Evolutionary conservation across 2,888 invertebrate genomes (phyloP), one percentile per base, ranked within the genome.

Genomic region (Megamerina dolium): DNA sequence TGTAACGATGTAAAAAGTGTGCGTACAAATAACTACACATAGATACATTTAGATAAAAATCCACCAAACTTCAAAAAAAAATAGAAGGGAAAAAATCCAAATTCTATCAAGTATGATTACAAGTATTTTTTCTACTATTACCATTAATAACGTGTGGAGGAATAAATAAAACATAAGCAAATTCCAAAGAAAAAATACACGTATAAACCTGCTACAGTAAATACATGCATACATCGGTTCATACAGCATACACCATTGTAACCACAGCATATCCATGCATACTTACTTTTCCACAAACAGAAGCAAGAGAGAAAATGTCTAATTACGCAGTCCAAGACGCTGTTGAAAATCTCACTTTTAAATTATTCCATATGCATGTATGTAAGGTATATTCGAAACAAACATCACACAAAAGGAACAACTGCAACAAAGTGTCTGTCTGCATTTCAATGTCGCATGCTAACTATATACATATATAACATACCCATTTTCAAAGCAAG

Each of bases 321-420:
- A 40, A 45, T 41, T 43, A 35, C 40, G 43, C 52, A 59, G 61
- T 55, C 29, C 58, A 35, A 49, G n/a, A 51, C 51, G 53, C 53
- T 60, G 59, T 58, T 60, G 62, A 66, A 61, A 63, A 58, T 63
- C 61, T 61, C 64, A 65, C 62, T 64, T 64, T 59, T 58, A 54
- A 64, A 62, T 65, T 63, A 65, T 34, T 41, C 23, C 33, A 58
- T n/a, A n/a, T n/a, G n/a, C n/a, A n/a, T n/a, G n/a, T n/a, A n/a
- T n/a, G n/a, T n/a, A n/a, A n/a, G n/a, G n/a, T n/a, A n/a, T n/a
- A n/a, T n/a, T n/a, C n/a, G n/a, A n/a, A n/a, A n/a, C n/a, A n/a
- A n/a, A n/a, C n/a, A n/a, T n/a, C n/a, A n/a, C n/a, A n/a, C n/a
- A n/a, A n/a, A 54, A 47, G 49, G 50, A 51, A 45, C 49, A 52